Percentiles rank a stretch among this genome's conserved stretches.
phyloP scores from a whole-genome alignment of 2,113 vertebrate species.

The Pseudorasbora parva region DNA sequence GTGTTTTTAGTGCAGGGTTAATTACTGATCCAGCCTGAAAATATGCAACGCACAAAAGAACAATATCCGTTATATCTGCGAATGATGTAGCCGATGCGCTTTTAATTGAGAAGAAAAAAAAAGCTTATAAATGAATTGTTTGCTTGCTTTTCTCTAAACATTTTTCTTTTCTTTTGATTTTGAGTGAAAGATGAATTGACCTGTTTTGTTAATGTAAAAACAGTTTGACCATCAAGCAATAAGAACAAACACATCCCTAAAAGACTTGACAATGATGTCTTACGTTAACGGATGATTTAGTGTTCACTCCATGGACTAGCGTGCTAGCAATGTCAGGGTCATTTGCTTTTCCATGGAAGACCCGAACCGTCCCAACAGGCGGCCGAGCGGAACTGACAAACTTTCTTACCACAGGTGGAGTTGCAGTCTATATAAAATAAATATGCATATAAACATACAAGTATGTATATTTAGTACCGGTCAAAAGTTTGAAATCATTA shows the following conservation, averaged over 20 bases:
- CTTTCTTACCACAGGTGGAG: constrained; percentile 77
- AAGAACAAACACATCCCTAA: background rate
- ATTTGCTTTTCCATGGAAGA: constrained; percentile 80
- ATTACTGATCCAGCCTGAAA: constrained; percentile 74
- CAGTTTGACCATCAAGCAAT: background rate
- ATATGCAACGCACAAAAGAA: background rate
- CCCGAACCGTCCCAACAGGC: constrained; percentile 73
- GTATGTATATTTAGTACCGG: too few relatives aligned
- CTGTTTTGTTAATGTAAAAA: too few relatives aligned
- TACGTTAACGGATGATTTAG: constrained; percentile 69
- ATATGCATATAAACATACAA: too few relatives aligned
- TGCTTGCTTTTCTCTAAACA: background rate
- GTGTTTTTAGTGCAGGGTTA: constrained; percentile 76
- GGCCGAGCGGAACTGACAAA: constrained; percentile 77
- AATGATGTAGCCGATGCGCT: too few relatives aligned
- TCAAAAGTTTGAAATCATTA: too few relatives aligned
- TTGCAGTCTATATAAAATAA: constrained; percentile 70
- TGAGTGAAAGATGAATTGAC: background rate
- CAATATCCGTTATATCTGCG: background rate
- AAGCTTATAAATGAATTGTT: background rate
- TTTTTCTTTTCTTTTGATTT: background rate
- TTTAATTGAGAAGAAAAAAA: background rate
- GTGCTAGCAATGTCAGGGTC: constrained; percentile 80
- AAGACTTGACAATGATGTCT: constrained; percentile 29
- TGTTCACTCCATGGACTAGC: constrained; percentile 79